Evolutionary conservation across 2,113 vertebrate genomes (phyloP).

Genomic region (Brachyhypopomus occidentalis): DNA sequence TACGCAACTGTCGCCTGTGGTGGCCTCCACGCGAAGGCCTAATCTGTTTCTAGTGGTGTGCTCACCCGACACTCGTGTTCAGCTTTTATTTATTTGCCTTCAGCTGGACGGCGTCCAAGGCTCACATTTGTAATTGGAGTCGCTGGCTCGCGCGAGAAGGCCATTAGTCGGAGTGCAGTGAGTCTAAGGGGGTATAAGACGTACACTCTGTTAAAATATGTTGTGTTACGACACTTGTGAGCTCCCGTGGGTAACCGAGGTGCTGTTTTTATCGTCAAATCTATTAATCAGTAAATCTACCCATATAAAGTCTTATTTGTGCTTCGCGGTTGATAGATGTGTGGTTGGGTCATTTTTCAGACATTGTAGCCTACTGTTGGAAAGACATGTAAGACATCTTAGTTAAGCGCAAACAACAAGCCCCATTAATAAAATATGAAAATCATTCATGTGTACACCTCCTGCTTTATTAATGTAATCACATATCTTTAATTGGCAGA

Average conservation of each 20-base stretch:
- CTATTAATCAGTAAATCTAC: conserved; percentile 58
- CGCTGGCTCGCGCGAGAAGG: conserved; percentile 40
- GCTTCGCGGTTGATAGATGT: conserved; percentile 49
- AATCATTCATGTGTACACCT: conserved; percentile 64
- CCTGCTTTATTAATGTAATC: conserved; percentile 43
- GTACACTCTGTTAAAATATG: conserved; percentile 54
- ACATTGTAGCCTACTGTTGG: conserved; percentile 49
- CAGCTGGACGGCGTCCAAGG: conserved; percentile 51
- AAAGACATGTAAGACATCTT: conserved; percentile 47
- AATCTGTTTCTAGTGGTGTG: conserved; percentile 23
- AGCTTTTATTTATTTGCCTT: conserved; percentile 55
- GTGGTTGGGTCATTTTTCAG: conserved; percentile 49
- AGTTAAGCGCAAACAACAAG: conserved; percentile 45
- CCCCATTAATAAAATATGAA: conserved; percentile 54
- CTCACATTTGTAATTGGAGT: conserved; percentile 58
- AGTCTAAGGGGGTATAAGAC: conserved; percentile 29
- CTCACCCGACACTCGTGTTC: conserved; percentile 31
- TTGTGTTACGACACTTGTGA: conserved; percentile 53
- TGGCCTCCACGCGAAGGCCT: conserved; percentile 10
- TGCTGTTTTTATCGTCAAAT: conserved; percentile 52
- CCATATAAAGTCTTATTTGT: conserved; percentile 51
- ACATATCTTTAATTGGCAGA: conserved; percentile 49
- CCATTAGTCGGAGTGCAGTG: conserved; percentile 54
- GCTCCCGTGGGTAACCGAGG: conserved; percentile 52
- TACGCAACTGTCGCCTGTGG: conserved; percentile 6